phyloP scores from a whole-genome alignment of 2,113 vertebrate species.

The Zosterops japonicus region DNA sequence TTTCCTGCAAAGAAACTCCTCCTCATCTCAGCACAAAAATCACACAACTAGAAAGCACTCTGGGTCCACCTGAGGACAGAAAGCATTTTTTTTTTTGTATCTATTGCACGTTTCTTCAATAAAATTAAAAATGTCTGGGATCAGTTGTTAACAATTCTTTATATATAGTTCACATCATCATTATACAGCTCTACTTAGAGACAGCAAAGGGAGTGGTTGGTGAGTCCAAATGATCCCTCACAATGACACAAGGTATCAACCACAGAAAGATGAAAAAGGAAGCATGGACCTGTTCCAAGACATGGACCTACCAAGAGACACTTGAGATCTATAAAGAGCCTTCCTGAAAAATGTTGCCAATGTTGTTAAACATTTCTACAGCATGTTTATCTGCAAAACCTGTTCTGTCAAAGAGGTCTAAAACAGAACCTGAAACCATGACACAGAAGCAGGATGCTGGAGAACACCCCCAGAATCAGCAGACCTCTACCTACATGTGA shows the following conservation, averaged over 20 bases:
- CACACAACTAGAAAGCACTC: background rate
- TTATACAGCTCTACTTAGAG: background rate
- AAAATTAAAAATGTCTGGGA: background rate
- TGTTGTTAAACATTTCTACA: slow-evolving; percentile 6
- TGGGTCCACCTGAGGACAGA: background rate
- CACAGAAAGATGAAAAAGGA: background rate
- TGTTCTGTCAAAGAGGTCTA: background rate
- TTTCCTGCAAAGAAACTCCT: background rate
- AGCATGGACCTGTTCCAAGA: background rate
- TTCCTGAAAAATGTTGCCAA: background rate
- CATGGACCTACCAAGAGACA: background rate
- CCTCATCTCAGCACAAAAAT: background rate
- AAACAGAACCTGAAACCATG: background rate
- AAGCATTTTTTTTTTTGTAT: background rate
- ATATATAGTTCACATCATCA: background rate
- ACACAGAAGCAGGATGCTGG: background rate
- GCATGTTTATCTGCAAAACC: background rate
- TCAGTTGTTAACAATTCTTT: background rate
- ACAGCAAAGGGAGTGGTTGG: background rate
- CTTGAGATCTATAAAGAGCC: background rate
- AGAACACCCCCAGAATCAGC: background rate
- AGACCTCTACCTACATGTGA: background rate
- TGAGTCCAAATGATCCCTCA: background rate
- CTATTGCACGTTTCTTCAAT: background rate
- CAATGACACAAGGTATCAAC: background rate